phyloP scores from a whole-genome alignment of 2,113 vertebrate species.

The Channa argus region DNA sequence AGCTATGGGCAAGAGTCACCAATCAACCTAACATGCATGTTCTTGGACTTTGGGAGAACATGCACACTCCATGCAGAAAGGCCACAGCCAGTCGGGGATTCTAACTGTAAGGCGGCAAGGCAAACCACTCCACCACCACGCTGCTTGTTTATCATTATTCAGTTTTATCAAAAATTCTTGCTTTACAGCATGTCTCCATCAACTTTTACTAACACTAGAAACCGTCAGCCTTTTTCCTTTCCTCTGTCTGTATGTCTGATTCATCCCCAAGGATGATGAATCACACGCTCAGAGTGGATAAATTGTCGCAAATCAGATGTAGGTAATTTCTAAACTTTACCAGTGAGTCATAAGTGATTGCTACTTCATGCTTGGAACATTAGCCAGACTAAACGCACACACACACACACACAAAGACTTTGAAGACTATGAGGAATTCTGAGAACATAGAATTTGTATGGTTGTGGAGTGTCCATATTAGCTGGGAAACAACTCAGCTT shows the following conservation, averaged over 20 bases:
- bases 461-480: constrained; percentile 33
- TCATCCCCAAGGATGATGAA: constrained; percentile 18
- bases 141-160: too few relatives aligned
- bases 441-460: constrained; percentile 23
- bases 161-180: too few relatives aligned
- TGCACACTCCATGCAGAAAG: too few relatives aligned
- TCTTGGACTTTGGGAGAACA: too few relatives aligned
- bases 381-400: constrained; percentile 63
- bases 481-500: constrained; percentile 6
- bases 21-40: too few relatives aligned
- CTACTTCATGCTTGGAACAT: constrained; percentile 17
- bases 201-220: background rate
- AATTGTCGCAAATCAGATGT: constrained; percentile 30
- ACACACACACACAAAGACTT: constrained; percentile 23
- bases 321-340: constrained; percentile 32
- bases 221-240: background rate
- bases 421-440: constrained; percentile 47
- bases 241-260: background rate
- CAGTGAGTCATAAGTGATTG: constrained; percentile 47
- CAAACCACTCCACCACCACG: too few relatives aligned
- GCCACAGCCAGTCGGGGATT: too few relatives aligned
- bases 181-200: background rate
- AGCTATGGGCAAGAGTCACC: too few relatives aligned
- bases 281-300: constrained; percentile 38
- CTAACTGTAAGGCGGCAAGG: too few relatives aligned